phyloP scores from a whole-genome alignment of 2,888 invertebrate genomes.

The Pseudococcus longispinus region DNA sequence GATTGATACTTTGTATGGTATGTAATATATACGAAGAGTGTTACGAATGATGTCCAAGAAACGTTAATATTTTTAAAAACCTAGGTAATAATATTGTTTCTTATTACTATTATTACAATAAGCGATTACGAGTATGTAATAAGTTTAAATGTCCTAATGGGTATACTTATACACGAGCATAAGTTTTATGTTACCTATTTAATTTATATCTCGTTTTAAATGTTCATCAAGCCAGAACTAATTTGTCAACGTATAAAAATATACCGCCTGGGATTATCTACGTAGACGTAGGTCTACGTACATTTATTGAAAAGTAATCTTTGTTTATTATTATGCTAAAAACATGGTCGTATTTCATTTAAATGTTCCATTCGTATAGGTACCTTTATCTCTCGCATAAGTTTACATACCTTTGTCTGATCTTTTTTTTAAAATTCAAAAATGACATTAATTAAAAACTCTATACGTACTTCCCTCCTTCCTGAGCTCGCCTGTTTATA shows the following conservation, averaged over 20 bases:
- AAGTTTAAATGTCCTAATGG: not conserved
- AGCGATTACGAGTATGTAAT: not conserved
- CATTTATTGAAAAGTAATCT: not conserved
- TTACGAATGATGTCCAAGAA: not conserved
- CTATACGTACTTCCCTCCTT: not conserved
- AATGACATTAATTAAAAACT: conserved; percentile 13
- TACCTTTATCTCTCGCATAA: not conserved
- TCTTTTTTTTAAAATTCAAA: not conserved
- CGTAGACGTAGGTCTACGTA: not conserved
- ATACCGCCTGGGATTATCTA: not conserved
- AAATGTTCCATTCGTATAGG: not conserved
- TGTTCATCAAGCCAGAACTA: conserved; percentile 23
- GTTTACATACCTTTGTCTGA: not conserved
- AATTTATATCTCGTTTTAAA: not conserved
- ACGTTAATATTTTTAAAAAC: not conserved
- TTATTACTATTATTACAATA: not conserved
- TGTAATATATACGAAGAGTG: not conserved
- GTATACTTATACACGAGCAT: not conserved
- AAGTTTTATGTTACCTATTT: conserved; percentile 4
- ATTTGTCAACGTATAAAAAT: not conserved
- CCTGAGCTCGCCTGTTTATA: not conserved
- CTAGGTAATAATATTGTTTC: not conserved
- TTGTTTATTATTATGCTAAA: not conserved
- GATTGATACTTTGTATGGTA: not conserved
- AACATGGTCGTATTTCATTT: not conserved